Evolutionary conservation across 2,888 invertebrate genomes (phyloP).

Genomic region (Chymomyza caudatula): DNA sequence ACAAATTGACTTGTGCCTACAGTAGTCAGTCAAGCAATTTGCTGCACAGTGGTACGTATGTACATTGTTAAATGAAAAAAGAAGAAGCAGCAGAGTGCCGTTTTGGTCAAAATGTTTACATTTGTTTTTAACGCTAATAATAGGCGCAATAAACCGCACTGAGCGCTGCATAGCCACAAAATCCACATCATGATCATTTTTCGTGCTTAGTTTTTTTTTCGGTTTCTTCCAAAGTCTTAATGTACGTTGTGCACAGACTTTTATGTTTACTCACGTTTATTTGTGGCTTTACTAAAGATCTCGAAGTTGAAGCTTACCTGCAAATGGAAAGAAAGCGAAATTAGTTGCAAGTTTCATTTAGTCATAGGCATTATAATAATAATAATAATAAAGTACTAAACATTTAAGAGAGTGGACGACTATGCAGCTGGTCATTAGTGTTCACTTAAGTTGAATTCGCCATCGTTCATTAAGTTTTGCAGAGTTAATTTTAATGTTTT

Average conservation of each 20-base stretch:
- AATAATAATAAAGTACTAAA: conserved; percentile 24
- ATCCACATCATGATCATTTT: not conserved
- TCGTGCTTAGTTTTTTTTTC: not conserved
- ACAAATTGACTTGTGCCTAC: not conserved
- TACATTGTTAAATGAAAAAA: not conserved
- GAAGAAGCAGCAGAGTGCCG: not conserved
- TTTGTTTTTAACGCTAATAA: conserved; percentile 58
- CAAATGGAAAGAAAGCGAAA: conserved; percentile 44
- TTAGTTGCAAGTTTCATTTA: conserved; percentile 43
- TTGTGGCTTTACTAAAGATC: conserved; percentile 42
- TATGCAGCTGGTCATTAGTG: not conserved
- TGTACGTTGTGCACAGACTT: not conserved
- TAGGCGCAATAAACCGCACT: conserved; percentile 43
- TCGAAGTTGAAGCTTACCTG: conserved; percentile 45
- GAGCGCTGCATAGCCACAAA: not conserved
- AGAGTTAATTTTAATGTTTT: conserved; percentile 21
- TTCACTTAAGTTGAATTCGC: conserved; percentile 31
- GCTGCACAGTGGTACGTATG: not conserved
- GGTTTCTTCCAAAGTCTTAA: conserved; percentile 19
- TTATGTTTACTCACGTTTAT: conserved; percentile 46
- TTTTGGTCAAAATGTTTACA: conserved; percentile 62
- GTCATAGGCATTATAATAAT: conserved; percentile 28
- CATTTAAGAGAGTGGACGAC: conserved; percentile 20
- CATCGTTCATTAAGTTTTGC: not conserved
- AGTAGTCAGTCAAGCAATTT: not conserved